Base-by-base conservation (phyloP, 2,888 invertebrate species). In the Aplocera efformata region DNA sequence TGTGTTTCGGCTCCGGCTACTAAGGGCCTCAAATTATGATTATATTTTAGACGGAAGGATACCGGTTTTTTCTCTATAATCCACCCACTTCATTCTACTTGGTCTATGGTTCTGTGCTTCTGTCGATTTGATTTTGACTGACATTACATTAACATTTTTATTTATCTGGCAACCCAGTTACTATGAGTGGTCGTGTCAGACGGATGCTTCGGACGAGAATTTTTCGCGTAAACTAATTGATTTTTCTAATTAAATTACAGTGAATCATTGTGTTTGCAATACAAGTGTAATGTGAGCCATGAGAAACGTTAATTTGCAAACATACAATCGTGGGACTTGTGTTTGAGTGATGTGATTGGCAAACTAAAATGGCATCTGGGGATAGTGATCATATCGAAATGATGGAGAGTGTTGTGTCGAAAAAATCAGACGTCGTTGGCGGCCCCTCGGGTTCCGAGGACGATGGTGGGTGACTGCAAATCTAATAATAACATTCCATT, bases 321-420 rank as follows among this genome's bases (percentile, higher is more conserved):
- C 43, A 70, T 67, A 73, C 46, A 66, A 63, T 50, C 56, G 45
- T 70, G 67, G 75, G 74, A 81, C 81, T 75, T 72, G 62, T 74
- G 79, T 79, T 76, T 79, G 79, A 78, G 81, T 80, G 83, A 80
- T 84, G 83, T 81, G 78, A 72, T 66, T 72, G 59, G 68, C 67
- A 77, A 82, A 75, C 71, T 78, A 88, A 88, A 81, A 95, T 95
- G 95, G 95, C 94, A 91, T 94, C 94, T 84, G 94, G 94, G 77
- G 94, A 94, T 88, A 92, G 92, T 76, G 94, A 94, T 89, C 92
- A 92, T 78, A 94, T 95, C 74, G 94, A 94, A 90, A 90, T 85
- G 55, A 84, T 93, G 84, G 94, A 94, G 83, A 90, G 91, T 76
- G 90, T 91, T 70, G 86, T 89, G 62, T 79, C 85, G 50, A 90